Evolutionary conservation across 2,888 invertebrate species (phyloP), one percentile per base, ranked within the genome.

Genomic region (Andrena dorsata): DNA sequence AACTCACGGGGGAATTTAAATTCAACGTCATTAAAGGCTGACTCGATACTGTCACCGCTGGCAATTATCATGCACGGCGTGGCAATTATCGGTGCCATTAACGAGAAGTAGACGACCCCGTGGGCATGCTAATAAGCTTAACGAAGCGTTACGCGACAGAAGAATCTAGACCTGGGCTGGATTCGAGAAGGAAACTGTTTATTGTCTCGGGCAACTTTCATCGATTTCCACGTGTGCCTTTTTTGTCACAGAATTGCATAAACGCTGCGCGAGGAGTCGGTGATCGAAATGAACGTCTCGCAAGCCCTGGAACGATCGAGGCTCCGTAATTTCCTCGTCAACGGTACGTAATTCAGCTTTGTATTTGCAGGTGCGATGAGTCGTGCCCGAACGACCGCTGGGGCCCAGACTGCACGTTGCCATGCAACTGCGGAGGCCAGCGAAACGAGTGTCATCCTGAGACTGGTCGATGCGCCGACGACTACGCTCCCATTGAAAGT

Each of bases 371-470:
- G 56, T 93, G 93, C 85, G 86, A 89, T 35, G 84, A 87, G 66
- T 84, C 95, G 81, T 97, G 97, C 91, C 95, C 96, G 32, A 93
- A 94, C 49, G 95, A 95, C 82, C 95, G 95, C 87, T 98, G 97
- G 96, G 98, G 98, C 0, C 95, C 96, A 8, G 96, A 96, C 87
- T 98, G 98, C 91, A 32, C 28, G 20, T 81, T 80, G 16, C 41
- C 94, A n/a, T 97, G 97, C 90, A 93, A 94, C 49, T 97, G 97
- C 90, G 93, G 94, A 82, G 95, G 95, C 72, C 95, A 95, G 5
- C 6, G 65, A 20, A 60, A 64, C 51, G 63, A 65, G 26, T 82
- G 85, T 65, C 68, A 94, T 90, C 95, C 96, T 6, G 93, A 94
- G 84, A 96, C 95, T 2, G 97, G 97, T 41, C 94, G 95, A 75